Evolutionary conservation across 2,113 vertebrate genomes (phyloP), one percentile per base, ranked within the genome.

Genomic region (Stercorarius parasiticus): DNA sequence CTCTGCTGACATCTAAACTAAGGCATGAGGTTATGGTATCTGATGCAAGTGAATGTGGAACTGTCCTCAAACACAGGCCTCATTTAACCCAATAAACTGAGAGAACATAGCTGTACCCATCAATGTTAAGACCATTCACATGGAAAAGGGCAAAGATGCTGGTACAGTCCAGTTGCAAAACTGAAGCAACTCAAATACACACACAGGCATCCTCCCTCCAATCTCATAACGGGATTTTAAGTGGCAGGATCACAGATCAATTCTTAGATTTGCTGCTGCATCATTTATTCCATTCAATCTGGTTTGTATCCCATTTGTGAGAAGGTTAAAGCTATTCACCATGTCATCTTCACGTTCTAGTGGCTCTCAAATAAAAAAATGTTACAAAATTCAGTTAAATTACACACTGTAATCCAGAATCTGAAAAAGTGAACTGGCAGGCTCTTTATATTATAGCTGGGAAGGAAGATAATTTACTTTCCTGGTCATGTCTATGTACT

Each of bases 221-320:
- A 7, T 0, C 59, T 45, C 77, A 38, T 0, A 4, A 13, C 0
- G 1, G 12, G 26, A 22, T 86, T 89, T 55, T 53, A 59, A 71
- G 58, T 1, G 32, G 74, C 74, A 76, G 10, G 29, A n/a, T 30
- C 79, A 56, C 52, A 27, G 56, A 62, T 29, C 30, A 67, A 14
- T 69, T 59, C 79, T 47, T 50, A 38, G 25, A 19, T 42, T 78
- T 21, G 13, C 25, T 50, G 52, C 64, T 95, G 50, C 36, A 64
- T 50, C 22, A 32, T 59, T 94, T 64, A 53, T 55, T 81, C 30
- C 17, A 34, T 55, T 91, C 66, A 25, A 71, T 71, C 53, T 56
- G 26, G 5, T 83, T 43, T 88, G 34, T 13, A 58, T n/a, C n/a
- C 18, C 12, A 0, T 26, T 29, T 52, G 45, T 43, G 47, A 90